Evolutionary conservation across 2,888 invertebrate genomes (phyloP).

Genomic region (Agrilus mali): DNA sequence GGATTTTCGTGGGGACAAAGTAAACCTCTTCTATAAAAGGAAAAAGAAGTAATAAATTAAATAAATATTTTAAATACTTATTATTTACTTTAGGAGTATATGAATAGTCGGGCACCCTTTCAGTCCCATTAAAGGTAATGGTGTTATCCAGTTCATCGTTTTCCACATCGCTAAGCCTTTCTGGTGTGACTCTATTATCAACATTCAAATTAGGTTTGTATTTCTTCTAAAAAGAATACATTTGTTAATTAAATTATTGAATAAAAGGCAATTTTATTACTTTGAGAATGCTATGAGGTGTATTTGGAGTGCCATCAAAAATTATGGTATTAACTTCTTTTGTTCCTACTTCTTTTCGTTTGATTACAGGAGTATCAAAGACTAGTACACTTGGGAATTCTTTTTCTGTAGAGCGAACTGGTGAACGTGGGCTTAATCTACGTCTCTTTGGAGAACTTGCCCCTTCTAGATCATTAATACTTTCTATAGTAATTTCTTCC

Average conservation of each 20-base stretch:
- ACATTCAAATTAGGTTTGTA: conserved; percentile 3
- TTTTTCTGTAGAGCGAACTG: conserved; percentile 4
- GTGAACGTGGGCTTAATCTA: conserved; percentile 11
- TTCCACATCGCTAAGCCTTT: no score
- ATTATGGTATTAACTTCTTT: conserved; percentile 8
- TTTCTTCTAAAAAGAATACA: no score
- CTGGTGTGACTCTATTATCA: background rate
- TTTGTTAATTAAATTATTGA: background rate
- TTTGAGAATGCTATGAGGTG: conserved; percentile 57
- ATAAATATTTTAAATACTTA: background rate
- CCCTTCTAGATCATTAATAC: conserved; percentile 9
- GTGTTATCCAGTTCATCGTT: no score
- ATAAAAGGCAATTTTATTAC: conserved; percentile 22
- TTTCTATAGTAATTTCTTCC: conserved; percentile 10
- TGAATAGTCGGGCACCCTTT: no score
- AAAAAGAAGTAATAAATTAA: conserved; percentile 2
- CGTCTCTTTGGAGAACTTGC: conserved; percentile 16
- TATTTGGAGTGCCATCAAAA: conserved; percentile 27
- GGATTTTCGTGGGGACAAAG: conserved; percentile 19
- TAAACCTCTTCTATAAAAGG: conserved; percentile 12
- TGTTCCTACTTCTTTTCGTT: conserved; percentile 25
- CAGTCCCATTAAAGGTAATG: no score
- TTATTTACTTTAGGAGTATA: background rate
- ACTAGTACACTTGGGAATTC: background rate
- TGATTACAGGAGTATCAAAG: conserved; percentile 46